Base-by-base conservation (phyloP, 2,888 invertebrate species). In the Neocrepidodera transversa region DNA sequence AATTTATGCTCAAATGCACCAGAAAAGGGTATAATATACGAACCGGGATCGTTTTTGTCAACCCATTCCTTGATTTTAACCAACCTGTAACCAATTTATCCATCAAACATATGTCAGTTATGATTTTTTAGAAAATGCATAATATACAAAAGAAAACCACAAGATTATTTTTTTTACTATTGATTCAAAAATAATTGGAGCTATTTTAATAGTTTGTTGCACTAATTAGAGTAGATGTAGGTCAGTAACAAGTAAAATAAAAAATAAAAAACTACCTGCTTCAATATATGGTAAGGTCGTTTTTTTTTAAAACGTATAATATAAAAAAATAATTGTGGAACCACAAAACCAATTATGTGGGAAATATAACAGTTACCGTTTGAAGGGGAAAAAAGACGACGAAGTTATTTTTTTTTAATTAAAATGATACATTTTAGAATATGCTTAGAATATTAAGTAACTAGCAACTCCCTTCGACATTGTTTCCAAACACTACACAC, bases 51-150 rank as follows among this genome's bases (percentile, higher is more conserved):
- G 76, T 97, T 89, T 76, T 92, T 92, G 79, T 99, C 97, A 68
- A 99, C 92, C 97, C 97, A 99, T 79, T 97, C 97, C 79, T 99
- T 99, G 74, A 99, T 92, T 82, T 97, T 97, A 47, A 90, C 85
- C 74, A 97, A 83, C 95, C 94, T 94, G 75, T 32, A 48, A 45
- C 54, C 51, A 49, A 56, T 42, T 10, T 20, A 14, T 36, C 26
- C 38, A 20, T 58, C 35, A 18, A 36, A 36, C 51, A 58, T 20
- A 58, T 51, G 57, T 28, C 36, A 20, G 36, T 26, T 40, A n/a
- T n/a, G n/a, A n/a, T 42, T 51, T 2, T 11, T 18, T 51, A 17
- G 7, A 6, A 5, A 23, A 5, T 23, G 23, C 6, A 5, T 49
- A 18, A 26, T 42, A 55, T 32, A 58, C 43, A 54, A 62, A 53